A percentile compares a stretch with the other conserved stretches of the same genome.
Conservation (phyloP, 2,797 vertebrate genomes). For the Micrastur ruficollis region DNA sequence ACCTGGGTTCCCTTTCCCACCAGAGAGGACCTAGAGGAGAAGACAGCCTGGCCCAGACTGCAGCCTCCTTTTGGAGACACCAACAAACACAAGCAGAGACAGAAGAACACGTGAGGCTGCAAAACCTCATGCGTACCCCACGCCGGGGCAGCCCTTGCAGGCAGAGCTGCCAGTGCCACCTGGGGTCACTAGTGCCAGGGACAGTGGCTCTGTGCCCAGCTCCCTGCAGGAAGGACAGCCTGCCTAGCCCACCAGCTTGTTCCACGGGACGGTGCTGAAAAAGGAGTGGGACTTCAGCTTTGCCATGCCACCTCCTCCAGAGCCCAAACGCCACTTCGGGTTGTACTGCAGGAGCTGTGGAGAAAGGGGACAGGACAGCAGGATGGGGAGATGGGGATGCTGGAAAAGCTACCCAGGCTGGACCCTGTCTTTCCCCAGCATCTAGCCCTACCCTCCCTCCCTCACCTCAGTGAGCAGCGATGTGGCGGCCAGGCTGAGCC, state of each 20-base stretch:
- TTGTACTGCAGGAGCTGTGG: conserved; percentile 90
- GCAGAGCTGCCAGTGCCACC: background rate
- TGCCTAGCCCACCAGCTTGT: conserved; percentile 75
- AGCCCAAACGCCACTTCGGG: conserved; percentile 85
- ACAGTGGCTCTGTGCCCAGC: background rate
- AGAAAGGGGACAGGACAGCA: background rate
- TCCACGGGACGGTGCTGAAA: conserved; percentile 88
- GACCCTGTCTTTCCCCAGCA: background rate
- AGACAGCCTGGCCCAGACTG: background rate
- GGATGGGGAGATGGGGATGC: background rate
- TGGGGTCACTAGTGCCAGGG: background rate
- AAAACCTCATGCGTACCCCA: background rate
- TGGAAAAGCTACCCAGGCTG: background rate
- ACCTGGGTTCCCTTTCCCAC: background rate
- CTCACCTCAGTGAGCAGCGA: conserved; percentile 91
- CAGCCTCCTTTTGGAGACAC: background rate
- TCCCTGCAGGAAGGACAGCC: background rate
- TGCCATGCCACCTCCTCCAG: conserved; percentile 83
- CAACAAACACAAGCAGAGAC: background rate
- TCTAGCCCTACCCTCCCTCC: background rate
- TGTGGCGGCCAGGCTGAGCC: conserved; percentile 85
- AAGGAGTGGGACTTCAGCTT: conserved; percentile 95
- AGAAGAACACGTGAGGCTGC: background rate
- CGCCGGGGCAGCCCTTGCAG: background rate
- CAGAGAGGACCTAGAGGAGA: background rate